Percentiles rank a stretch among this genome's conserved stretches.
Evolutionary conservation across 2,113 vertebrate species (phyloP).

Genomic region (Sorex fumeus): DNA sequence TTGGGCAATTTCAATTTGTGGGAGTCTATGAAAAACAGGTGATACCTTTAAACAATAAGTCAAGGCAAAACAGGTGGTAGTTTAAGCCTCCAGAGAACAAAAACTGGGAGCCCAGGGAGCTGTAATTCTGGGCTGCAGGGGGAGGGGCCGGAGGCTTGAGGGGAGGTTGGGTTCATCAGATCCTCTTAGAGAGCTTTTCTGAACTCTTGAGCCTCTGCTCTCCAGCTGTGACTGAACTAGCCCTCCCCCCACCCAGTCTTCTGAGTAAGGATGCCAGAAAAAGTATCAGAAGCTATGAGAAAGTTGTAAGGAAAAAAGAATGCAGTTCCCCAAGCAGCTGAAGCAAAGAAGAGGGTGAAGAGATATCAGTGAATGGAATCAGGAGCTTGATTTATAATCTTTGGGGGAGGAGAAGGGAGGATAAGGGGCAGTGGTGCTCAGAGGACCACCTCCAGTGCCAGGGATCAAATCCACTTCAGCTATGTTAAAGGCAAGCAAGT

Average conservation of each 20-base stretch:
- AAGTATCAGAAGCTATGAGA: conserved; percentile 22
- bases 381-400: not conserved
- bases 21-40: not conserved
- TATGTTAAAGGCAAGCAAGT: too few relatives aligned
- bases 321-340: conserved; percentile 19
- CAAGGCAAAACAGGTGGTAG: conserved; percentile 61
- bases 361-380: not conserved
- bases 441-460: too few relatives aligned
- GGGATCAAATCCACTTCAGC: too few relatives aligned
- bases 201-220: conserved; percentile 15
- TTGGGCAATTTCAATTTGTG: conserved; percentile 31
- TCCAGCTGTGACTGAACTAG: not conserved
- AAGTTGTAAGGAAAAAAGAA: conserved; percentile 16
- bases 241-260: not conserved
- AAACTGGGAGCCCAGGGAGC: conserved; percentile 62
- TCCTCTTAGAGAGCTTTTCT: conserved; percentile 17
- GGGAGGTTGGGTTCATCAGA: not conserved
- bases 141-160: not conserved
- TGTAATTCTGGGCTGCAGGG: not conserved
- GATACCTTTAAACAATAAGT: conserved; percentile 55
- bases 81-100: conserved; percentile 79
- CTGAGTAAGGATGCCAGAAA: not conserved
- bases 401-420: not conserved
- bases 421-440: too few relatives aligned
- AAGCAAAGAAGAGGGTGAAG: not conserved